Evolutionary conservation across 2,888 invertebrate genomes (phyloP), one percentile per base, ranked within the genome.

Genomic region (Tuta absoluta): DNA sequence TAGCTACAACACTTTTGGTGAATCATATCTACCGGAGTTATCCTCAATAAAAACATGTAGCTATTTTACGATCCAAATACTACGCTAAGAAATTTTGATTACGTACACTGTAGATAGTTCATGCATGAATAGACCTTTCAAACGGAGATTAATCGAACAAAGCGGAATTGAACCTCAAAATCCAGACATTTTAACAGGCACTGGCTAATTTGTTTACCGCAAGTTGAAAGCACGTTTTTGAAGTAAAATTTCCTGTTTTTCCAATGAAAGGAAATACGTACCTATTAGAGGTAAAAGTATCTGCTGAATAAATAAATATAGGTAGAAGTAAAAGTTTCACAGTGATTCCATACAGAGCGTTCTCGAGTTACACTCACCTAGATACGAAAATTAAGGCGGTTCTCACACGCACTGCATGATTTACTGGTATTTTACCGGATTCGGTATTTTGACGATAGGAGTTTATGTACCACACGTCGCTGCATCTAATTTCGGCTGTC

Each of bases 301-400:
- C 73, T 75, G 73, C 28, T 28, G 28, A 28, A 75, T 77, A 73
- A 69, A 68, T 69, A 65, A 71, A 67, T 69, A 71, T 70, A 76
- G 76, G 76, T 66, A 74, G 65, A 60, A 71, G 65, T 65, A 72
- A 77, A 77, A 73, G 70, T 68, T 65, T 78, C 80, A 74, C 76
- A 72, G 51, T 66, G 56, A 41, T 23, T 53, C 28, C 17, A 33
- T 37, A 48, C 21, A 49, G 57, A 58, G 49, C 48, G 14, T 4
- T 41, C 19, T 64, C 45, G 61, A 21, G 56, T 62, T 57, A 62
- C 62, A 23, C 33, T 53, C 41, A 72, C 63, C 68, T 74, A 75
- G 72, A 75, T 69, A 72, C 51, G 70, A 71, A 75, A 78, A 79
- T 78, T 75, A n/a, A n/a, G n/a, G n/a, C n/a, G n/a, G n/a, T n/a